These are phyloP conservation scores for Pogonomyrmex californicus DNA, from an alignment of 1,140 invertebrate species.

Conservation along the genomic window DNA sequence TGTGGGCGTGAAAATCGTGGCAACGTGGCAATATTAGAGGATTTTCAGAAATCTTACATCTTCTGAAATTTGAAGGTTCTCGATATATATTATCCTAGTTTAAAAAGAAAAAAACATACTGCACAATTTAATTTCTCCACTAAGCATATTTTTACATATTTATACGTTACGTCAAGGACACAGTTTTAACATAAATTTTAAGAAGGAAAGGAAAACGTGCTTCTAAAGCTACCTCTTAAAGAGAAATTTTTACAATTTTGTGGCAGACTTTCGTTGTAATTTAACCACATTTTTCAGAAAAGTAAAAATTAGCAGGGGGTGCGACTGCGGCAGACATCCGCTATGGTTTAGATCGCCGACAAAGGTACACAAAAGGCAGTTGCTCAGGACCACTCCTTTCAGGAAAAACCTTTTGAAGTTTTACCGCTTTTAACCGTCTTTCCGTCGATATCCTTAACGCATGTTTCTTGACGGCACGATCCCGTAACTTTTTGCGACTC, in stretches of 20 bases:
- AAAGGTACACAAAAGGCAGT: conserved; percentile 81
- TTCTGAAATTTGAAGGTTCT: background rate
- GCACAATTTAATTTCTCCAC: background rate
- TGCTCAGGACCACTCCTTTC: conserved; percentile 82
- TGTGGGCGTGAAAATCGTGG: conserved; percentile 74
- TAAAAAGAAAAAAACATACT: background rate
- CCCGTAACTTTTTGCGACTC: conserved; percentile 51
- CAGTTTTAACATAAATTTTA: background rate
- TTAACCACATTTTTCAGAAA: conserved; percentile 54
- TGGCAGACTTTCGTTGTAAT: conserved; percentile 2
- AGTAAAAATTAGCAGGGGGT: conserved; percentile 47
- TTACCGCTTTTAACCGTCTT: conserved; percentile 81
- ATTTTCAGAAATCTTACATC: conserved; percentile 22
- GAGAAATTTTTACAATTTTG: background rate
- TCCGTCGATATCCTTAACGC: conserved; percentile 57
- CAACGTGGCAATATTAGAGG: conserved; percentile 20
- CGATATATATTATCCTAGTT: background rate
- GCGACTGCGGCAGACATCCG: conserved; percentile 16
- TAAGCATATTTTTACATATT: background rate
- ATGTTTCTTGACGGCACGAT: conserved; percentile 59
- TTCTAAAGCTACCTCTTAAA: background rate
- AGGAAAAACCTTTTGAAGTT: conserved; percentile 84
- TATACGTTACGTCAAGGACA: background rate
- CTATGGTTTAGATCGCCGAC: conserved; percentile 74
- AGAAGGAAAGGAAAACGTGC: background rate